Evolutionary conservation across 2,113 vertebrate species (phyloP).

Genomic region (Alethe diademata): DNA sequence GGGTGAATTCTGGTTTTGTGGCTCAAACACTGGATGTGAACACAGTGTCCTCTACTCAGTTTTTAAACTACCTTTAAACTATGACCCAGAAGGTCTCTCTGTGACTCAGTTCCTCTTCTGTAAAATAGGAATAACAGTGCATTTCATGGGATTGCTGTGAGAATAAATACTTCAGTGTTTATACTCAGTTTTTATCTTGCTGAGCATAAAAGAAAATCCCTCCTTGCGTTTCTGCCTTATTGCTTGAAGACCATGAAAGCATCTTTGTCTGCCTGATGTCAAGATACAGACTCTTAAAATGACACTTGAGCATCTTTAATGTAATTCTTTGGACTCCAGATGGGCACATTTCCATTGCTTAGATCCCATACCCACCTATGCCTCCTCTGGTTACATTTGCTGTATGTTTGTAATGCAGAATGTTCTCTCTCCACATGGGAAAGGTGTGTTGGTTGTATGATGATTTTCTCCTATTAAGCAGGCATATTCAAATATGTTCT

Average conservation of each 20-base stretch:
- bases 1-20: constrained; percentile 34
- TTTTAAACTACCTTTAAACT: constrained; percentile 27
- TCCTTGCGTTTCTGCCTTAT: constrained; percentile 46
- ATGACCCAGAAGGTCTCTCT: not conserved
- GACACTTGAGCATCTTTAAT: constrained; percentile 56
- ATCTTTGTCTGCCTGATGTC: constrained; percentile 51
- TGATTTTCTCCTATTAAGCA: not conserved
- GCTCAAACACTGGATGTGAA: not conserved
- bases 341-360: constrained; percentile 7
- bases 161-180: constrained; percentile 45
- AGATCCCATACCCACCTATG: not conserved
- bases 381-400: not conserved
- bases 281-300: constrained; percentile 37
- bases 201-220: constrained; percentile 42
- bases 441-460: constrained; percentile 18
- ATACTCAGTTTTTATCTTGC: constrained; percentile 29
- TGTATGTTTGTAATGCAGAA: not conserved
- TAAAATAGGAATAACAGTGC: constrained; percentile 28
- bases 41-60: not conserved
- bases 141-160: constrained; percentile 25
- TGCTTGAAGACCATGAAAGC: constrained; percentile 59
- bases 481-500: constrained; percentile 15
- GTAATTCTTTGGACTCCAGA: constrained; percentile 50
- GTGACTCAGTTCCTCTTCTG: constrained; percentile 38
- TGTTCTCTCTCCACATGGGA: not conserved